Conservation (phyloP, 2,888 invertebrate genomes). For the Tipula lateralis region DNA sequence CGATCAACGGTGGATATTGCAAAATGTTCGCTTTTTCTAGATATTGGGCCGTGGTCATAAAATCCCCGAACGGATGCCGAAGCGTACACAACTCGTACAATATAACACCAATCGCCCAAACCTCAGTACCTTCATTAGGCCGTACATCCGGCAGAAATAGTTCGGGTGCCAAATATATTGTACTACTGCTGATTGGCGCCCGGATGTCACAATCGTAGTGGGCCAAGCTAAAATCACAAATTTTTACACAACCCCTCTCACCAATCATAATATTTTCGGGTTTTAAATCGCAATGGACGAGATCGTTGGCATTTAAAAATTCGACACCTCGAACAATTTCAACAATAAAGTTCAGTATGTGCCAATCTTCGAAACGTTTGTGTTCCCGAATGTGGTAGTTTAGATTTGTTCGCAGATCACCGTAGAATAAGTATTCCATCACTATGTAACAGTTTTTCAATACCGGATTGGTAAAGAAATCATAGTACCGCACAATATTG, state of each 20-base stretch:
- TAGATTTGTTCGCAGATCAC: conserved; percentile 43
- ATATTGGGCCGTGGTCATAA: no score
- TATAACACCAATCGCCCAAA: conserved; percentile 64
- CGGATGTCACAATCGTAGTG: background rate
- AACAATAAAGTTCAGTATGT: no score
- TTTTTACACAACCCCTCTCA: conserved; percentile 33
- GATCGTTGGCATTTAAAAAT: conserved; percentile 45
- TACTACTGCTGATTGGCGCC: conserved; percentile 55
- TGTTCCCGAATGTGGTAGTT: background rate
- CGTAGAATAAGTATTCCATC: conserved; percentile 47
- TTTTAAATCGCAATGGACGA: conserved; percentile 36
- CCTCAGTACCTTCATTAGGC: conserved; percentile 61
- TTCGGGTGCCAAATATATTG: conserved; percentile 65
- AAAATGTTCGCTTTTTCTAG: no score
- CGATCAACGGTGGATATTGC: no score
- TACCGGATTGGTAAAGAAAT: conserved; percentile 41
- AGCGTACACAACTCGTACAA: conserved; percentile 54
- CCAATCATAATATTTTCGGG: conserved; percentile 35
- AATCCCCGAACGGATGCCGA: conserved; percentile 33
- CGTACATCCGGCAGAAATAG: conserved; percentile 56
- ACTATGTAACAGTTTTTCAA: conserved; percentile 46
- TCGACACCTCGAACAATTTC: conserved; percentile 48
- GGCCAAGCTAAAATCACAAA: conserved; percentile 34
- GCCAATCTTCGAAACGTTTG: background rate
- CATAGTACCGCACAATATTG: conserved; percentile 43